These are phyloP conservation scores for Phainopepla nitens DNA, from an alignment of 2,113 vertebrate genomes.

Conservation along the genomic window DNA sequence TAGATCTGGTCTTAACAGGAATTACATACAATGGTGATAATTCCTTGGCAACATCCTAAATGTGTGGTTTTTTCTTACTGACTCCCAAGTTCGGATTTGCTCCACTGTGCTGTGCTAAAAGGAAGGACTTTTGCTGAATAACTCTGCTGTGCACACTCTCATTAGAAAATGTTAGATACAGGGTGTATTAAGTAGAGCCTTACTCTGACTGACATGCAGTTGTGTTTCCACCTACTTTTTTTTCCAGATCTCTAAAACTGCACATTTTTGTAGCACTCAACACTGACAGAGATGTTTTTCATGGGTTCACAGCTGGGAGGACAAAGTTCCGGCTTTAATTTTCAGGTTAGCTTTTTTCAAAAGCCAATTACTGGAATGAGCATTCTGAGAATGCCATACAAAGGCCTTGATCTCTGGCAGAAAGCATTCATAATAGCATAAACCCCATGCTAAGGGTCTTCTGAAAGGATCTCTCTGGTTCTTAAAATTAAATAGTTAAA, in stretches of 20 bases:
- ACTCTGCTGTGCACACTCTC: rapidly evolving
- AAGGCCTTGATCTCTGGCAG: neutral
- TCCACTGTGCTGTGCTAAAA: neutral
- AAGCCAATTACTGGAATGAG: neutral
- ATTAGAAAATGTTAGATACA: neutral
- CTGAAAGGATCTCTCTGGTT: neutral
- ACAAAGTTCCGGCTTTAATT: neutral
- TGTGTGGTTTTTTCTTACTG: rapidly evolving
- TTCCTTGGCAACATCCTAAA: neutral
- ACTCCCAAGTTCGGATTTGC: neutral
- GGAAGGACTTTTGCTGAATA: neutral
- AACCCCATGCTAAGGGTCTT: neutral
- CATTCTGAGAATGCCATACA: neutral
- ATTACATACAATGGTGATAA: neutral
- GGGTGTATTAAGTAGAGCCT: neutral
- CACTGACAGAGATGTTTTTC: neutral
- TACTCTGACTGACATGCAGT: neutral
- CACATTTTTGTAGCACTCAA: neutral
- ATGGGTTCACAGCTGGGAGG: neutral
- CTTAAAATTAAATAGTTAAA: neutral
- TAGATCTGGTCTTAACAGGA: neutral
- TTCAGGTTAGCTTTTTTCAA: neutral
- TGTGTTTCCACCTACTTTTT: neutral
- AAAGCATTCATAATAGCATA: neutral
- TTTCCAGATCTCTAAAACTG: neutral